phyloP scores from a whole-genome alignment of 30 jellyfish, hydroid and myxozoan genomes.

The Aurelia aurita complex sp. Pacific region DNA sequence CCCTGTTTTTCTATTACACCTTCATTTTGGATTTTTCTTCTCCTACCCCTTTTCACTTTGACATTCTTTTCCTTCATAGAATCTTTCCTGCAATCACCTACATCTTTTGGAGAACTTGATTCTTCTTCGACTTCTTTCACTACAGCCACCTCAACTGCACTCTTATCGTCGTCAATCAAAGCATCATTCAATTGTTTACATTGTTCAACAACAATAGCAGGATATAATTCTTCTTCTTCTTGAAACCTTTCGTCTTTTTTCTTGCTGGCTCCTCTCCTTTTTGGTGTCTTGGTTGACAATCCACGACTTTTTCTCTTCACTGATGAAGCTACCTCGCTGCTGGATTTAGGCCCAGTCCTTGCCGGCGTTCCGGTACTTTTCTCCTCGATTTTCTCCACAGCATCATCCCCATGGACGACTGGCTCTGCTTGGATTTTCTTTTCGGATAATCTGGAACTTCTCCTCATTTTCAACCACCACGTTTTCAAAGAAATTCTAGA shows the following conservation, averaged over 20 bases:
- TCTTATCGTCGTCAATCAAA: too few species aligned
- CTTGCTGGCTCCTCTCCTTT: slow-evolving; percentile 1
- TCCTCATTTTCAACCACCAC: slow-evolving; percentile 21
- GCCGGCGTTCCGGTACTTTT: neutral
- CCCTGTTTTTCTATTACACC: neutral
- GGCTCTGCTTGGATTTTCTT: slow-evolving; percentile 8
- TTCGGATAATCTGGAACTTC: slow-evolving; percentile 48
- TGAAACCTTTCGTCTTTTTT: neutral
- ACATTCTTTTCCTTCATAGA: neutral
- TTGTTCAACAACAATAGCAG: too few species aligned
- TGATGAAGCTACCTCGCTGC: neutral
- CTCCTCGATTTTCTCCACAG: neutral
- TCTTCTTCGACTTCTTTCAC: slow-evolving; percentile 5
- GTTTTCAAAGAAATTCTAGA: too few species aligned
- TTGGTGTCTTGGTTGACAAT: neutral
- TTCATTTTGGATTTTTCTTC: neutral
- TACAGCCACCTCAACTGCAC: neutral
- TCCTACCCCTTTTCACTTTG: neutral
- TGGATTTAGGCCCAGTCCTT: neutral
- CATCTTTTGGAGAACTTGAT: too few species aligned
- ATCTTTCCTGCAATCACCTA: neutral
- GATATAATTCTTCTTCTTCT: neutral
- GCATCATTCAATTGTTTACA: too few species aligned
- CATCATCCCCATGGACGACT: neutral
- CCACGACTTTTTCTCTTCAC: neutral